Conservation (phyloP, 1,140 invertebrate species). For the Drosophila simulans region DNA sequence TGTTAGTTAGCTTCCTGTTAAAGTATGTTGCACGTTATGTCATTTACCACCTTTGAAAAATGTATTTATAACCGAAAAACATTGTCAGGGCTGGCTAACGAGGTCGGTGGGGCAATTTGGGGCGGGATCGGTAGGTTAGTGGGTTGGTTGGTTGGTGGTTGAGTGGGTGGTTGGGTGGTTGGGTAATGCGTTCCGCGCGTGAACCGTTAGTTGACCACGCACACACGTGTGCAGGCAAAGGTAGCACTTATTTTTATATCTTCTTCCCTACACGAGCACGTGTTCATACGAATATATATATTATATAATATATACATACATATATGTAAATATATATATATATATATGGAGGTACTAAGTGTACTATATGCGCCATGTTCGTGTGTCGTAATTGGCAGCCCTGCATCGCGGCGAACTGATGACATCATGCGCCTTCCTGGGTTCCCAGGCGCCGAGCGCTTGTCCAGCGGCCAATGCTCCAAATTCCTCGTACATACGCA, state of each 20-base stretch:
- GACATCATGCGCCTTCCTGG: conserved; percentile 63
- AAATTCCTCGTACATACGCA: conserved; percentile 43
- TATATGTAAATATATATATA: neutral
- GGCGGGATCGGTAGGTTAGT: conserved; percentile 1
- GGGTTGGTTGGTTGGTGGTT: neutral
- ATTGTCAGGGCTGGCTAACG: conserved; percentile 37
- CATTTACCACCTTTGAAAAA: conserved; percentile 43
- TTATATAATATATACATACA: neutral
- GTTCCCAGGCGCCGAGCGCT: conserved; percentile 5
- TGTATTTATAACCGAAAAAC: conserved; percentile 54
- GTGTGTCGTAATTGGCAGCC: conserved; percentile 70
- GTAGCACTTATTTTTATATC: conserved; percentile 51
- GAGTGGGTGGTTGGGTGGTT: neutral
- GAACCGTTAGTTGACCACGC: conserved; percentile 57
- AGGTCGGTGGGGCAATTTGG: conserved; percentile 16
- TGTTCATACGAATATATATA: conserved; percentile 19
- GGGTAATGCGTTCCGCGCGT: conserved; percentile 45
- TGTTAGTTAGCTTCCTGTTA: conserved; percentile 7
- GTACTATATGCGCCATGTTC: conserved; percentile 7
- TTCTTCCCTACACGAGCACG: conserved; percentile 18
- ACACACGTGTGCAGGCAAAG: conserved; percentile 24
- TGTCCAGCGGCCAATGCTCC: conserved; percentile 47
- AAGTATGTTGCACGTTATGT: conserved; percentile 30
- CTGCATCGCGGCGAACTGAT: conserved; percentile 51
- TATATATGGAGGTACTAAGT: neutral